phyloP scores from a whole-genome alignment of 2,888 invertebrate species.

The Merodon equestris region DNA sequence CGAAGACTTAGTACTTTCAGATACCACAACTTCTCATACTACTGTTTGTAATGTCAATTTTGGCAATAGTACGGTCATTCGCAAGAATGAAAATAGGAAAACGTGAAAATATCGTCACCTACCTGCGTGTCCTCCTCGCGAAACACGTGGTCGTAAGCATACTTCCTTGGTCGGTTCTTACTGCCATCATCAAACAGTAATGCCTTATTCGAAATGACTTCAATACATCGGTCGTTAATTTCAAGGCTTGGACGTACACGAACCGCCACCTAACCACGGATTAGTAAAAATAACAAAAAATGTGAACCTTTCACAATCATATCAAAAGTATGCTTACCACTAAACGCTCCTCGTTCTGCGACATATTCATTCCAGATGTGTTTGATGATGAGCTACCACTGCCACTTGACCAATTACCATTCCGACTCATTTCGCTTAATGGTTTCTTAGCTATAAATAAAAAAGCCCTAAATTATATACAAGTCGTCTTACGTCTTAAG shows the following conservation, averaged over 20 bases:
- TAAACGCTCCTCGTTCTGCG: constrained; percentile 76
- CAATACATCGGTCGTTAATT: constrained; percentile 80
- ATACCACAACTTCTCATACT: no score
- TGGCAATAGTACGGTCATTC: no score
- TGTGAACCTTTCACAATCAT: no score
- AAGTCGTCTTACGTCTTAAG: neutral
- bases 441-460: constrained; percentile 38
- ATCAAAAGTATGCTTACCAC: constrained; percentile 72
- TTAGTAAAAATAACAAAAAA: no score
- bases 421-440: constrained; percentile 64
- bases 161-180: constrained; percentile 87
- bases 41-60: no score
- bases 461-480: constrained; percentile 18
- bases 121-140: constrained; percentile 93
- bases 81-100: no score
- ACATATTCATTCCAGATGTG: constrained; percentile 72
- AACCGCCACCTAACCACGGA: constrained; percentile 86
- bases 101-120: neutral
- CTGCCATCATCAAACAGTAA: constrained; percentile 79
- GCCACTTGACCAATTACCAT: constrained; percentile 77
- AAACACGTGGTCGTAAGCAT: constrained; percentile 93
- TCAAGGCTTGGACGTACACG: constrained; percentile 93
- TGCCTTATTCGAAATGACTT: constrained; percentile 78
- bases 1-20: no score
- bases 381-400: constrained; percentile 74